Base-by-base conservation (phyloP, 1,140 invertebrate species). In the Ceratoteleas bidentatus region DNA sequence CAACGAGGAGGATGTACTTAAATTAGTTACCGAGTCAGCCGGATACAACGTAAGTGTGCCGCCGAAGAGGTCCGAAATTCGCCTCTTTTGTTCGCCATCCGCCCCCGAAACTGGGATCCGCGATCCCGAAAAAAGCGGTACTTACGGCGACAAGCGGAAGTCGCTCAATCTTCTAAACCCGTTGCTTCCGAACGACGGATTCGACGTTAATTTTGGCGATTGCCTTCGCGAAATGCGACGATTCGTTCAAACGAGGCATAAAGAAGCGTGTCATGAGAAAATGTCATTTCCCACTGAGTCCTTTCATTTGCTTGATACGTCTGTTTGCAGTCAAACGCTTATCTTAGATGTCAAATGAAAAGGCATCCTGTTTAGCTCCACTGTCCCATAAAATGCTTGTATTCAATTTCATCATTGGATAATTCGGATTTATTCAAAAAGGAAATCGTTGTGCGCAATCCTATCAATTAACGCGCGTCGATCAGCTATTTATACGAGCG, bases 1-100 rank as follows among this genome's bases (percentile, higher is more conserved):
- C 11, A 57, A 73, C 32, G 57, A 73, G 14, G 76, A 80, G 62
- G 76, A 80, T 62, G 69, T 80, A 66, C 68, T 80, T 56, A 80
- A 80, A 80, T 56, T 66, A 54, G 69, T 73, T 49, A 68, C 49
- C 0, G 76, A 80, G 68, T 73, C 76, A 7, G 24, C 8, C 40
- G 24, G 45, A 6, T 60, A 68, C 34, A 56, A 62, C 24, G 76
- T 80, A 68, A 73, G 76, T 76, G 13, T 43, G 15, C n/a, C 3
- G 43, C n/a, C n/a, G n/a, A n/a, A n/a, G n/a, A n/a, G 7, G 4
- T 10, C 43, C 7, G n/a, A 10, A 45, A 45, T 3, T 45, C n/a
- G 4, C n/a, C n/a, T 45, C 53, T 40, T 57, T 6, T 14, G 13
- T 40, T 6, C n/a, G n/a, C n/a, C n/a, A n/a, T n/a, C n/a, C n/a